Evolutionary conservation across 2,888 invertebrate genomes (phyloP).

Genomic region (Drosophila macrothrix): DNA sequence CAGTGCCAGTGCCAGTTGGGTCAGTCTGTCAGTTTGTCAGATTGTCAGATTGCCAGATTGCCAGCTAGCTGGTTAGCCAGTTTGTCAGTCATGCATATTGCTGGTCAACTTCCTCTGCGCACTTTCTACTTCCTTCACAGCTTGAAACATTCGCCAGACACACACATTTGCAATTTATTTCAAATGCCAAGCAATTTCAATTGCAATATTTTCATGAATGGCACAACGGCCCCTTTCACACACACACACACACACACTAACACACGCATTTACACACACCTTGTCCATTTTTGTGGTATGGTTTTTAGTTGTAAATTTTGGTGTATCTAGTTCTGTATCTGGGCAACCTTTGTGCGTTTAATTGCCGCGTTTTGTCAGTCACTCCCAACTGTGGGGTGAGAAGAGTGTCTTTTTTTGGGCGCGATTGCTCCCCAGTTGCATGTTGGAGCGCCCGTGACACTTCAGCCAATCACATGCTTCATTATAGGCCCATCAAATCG

Average conservation of each 20-base stretch:
- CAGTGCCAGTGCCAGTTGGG: constrained; percentile 49
- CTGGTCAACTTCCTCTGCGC: constrained; percentile 51
- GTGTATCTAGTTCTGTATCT: constrained; percentile 11
- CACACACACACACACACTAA: constrained; percentile 24
- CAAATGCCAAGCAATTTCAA: constrained; percentile 74
- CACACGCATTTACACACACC: constrained; percentile 31
- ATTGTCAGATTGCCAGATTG: constrained; percentile 23
- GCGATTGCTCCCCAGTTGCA: constrained; percentile 17
- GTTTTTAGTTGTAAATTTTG: constrained; percentile 25
- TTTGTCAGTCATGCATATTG: constrained; percentile 36
- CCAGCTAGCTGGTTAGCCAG: background rate
- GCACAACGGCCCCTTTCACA: constrained; percentile 56
- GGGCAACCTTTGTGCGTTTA: constrained; percentile 20
- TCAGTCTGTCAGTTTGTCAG: constrained; percentile 26
- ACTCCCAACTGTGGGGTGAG: background rate
- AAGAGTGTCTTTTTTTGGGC: background rate
- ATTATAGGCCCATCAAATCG: constrained; percentile 69
- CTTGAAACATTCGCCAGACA: constrained; percentile 59
- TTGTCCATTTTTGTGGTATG: constrained; percentile 57
- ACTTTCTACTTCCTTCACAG: constrained; percentile 76
- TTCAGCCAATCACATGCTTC: constrained; percentile 76
- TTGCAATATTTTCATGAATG: constrained; percentile 70
- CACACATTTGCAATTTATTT: constrained; percentile 79
- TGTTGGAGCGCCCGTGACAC: constrained; percentile 56
- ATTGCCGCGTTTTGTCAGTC: constrained; percentile 40